phyloP scores from a whole-genome alignment of 1,140 invertebrate species.

The Steinernema khuongi region DNA sequence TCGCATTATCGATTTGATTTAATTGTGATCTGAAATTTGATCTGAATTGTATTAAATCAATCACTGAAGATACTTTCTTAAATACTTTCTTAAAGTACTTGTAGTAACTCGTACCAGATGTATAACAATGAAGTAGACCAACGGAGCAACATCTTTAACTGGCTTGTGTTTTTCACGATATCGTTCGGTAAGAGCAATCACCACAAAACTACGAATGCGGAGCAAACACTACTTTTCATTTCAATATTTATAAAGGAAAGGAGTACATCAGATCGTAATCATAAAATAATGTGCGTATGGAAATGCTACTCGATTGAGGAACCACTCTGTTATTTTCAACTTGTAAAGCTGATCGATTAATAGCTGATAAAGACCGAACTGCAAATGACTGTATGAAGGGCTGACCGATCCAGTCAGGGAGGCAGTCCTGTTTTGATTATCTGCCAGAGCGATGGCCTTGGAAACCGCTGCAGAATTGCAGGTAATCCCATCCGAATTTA shows the following conservation, averaged over 20 bases:
- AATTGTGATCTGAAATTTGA: too few relatives aligned
- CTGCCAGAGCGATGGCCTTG: neutral
- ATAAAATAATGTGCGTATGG: conserved; percentile 57
- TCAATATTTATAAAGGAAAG: neutral
- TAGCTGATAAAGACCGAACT: conserved; percentile 51
- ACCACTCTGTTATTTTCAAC: conserved; percentile 31
- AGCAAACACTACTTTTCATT: neutral
- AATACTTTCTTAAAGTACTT: too few relatives aligned
- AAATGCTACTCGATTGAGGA: conserved; percentile 45
- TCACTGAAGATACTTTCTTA: too few relatives aligned
- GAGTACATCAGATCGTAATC: conserved; percentile 9
- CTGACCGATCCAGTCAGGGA: neutral
- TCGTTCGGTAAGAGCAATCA: neutral
- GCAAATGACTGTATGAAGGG: conserved; percentile 45
- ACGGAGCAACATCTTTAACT: too few relatives aligned
- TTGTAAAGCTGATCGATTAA: conserved; percentile 50
- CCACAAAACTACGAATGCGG: neutral
- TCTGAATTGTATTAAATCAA: too few relatives aligned
- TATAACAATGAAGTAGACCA: too few relatives aligned
- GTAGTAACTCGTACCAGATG: too few relatives aligned
- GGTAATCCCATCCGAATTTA: conserved; percentile 37
- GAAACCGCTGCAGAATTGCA: conserved; percentile 43
- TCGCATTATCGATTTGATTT: too few relatives aligned
- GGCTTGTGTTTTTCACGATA: too few relatives aligned
- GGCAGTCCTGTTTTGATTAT: neutral